Conservation (phyloP, 2,888 invertebrate species). For the Harpalus rubripes region DNA sequence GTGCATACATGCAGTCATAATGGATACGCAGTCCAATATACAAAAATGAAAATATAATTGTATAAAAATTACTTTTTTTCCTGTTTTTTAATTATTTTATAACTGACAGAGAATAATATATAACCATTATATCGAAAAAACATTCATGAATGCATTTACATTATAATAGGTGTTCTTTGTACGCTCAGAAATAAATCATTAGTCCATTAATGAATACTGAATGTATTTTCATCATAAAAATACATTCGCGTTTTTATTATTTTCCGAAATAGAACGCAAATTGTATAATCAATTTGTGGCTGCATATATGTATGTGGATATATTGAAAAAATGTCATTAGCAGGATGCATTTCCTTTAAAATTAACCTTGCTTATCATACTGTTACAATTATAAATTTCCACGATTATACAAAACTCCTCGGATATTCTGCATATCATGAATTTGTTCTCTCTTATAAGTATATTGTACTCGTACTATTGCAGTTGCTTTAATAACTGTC, state of each 20-base stretch:
- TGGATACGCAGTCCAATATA: constrained; percentile 62
- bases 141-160: constrained; percentile 67
- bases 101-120: constrained; percentile 67
- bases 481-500: too few relatives aligned
- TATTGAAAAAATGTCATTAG: constrained; percentile 60
- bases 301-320: constrained; percentile 50
- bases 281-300: constrained; percentile 65
- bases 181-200: constrained; percentile 67
- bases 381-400: neutral
- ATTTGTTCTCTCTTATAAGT: neutral
- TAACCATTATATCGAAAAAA: constrained; percentile 67
- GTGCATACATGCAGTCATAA: constrained; percentile 64
- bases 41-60: constrained; percentile 67
- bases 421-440: neutral
- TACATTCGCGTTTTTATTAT: constrained; percentile 64
- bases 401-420: neutral
- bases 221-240: constrained; percentile 67
- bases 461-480: too few relatives aligned
- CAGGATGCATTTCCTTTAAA: constrained; percentile 58
- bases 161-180: constrained; percentile 67
- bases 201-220: constrained; percentile 67
- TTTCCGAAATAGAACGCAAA: constrained; percentile 64
- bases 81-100: constrained; percentile 67
- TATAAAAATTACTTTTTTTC: constrained; percentile 66
- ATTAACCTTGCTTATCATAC: constrained; percentile 53